These are phyloP conservation scores for Atractosteus spatula DNA, from an alignment of 2,113 vertebrate genomes.

Conservation along the genomic window DNA sequence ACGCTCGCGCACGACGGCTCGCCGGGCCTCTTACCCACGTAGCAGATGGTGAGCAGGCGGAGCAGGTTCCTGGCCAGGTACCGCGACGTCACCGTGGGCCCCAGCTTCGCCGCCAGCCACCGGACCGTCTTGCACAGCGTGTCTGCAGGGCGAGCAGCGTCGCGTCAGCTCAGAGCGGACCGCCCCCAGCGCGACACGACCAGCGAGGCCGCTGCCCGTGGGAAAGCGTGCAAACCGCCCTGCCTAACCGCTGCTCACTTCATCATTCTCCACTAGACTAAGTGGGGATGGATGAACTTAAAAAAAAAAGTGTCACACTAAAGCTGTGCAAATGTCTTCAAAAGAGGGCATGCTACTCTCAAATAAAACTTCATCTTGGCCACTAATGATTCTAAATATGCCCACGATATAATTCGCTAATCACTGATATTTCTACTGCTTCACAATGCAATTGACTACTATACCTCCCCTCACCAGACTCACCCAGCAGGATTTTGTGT, in stretches of 20 bases:
- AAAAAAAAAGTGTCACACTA: too few species aligned
- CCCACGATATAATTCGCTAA: too few species aligned
- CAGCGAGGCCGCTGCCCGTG: too few species aligned
- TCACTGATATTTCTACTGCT: background rate
- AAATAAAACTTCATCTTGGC: too few species aligned
- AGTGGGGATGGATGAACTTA: too few species aligned
- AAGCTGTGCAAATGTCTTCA: too few species aligned
- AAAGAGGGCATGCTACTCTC: too few species aligned
- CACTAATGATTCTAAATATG: too few species aligned
- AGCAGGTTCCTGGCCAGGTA: conserved; percentile 89
- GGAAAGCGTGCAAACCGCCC: too few species aligned
- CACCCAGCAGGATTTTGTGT: conserved; percentile 89
- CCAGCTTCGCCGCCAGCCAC: conserved; percentile 91
- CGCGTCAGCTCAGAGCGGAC: background rate
- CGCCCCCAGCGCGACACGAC: background rate
- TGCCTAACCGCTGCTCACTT: too few species aligned
- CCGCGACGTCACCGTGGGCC: conserved; percentile 88
- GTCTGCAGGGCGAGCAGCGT: conserved; percentile 66
- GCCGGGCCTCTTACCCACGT: conserved; percentile 71
- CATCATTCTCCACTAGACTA: too few species aligned
- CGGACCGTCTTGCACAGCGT: conserved; percentile 94
- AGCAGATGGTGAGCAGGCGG: conserved; percentile 91
- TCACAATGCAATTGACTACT: background rate
- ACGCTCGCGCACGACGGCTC: too few species aligned
- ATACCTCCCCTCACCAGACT: conserved; percentile 39